phyloP scores from a whole-genome alignment of 2,113 vertebrate genomes.

The Lynx canadensis region DNA sequence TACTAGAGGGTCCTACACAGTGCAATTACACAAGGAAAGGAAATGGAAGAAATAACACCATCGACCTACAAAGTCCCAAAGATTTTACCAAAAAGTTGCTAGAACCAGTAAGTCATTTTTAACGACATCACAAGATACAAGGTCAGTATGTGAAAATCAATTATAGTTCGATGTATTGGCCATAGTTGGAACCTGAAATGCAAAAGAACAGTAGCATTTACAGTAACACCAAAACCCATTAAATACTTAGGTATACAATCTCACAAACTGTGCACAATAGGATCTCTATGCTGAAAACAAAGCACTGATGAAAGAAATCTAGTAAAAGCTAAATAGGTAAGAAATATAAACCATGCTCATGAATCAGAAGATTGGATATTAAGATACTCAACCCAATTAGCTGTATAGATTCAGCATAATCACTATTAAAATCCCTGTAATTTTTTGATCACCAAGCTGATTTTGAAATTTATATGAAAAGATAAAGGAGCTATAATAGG shows the following conservation, averaged over 20 bases:
- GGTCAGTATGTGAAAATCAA: not conserved
- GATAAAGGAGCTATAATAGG: not conserved
- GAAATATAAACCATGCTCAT: not conserved
- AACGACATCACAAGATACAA: not conserved
- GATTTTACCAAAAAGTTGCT: not conserved
- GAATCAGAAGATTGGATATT: not conserved
- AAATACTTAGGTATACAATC: not conserved
- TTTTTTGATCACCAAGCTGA: not conserved
- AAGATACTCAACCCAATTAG: not conserved
- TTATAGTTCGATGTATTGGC: not conserved
- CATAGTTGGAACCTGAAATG: not conserved
- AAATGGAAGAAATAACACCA: not conserved
- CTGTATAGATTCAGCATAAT: not conserved
- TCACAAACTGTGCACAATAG: not conserved
- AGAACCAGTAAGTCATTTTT: not conserved
- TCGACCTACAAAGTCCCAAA: not conserved
- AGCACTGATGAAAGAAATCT: not conserved
- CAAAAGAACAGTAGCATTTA: not conserved
- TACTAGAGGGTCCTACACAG: not conserved
- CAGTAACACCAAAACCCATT: not conserved
- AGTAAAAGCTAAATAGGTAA: not conserved
- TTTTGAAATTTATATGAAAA: not conserved
- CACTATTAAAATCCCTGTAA: not conserved
- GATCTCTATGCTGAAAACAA: not conserved
- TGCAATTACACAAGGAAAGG: not conserved